phyloP scores from a whole-genome alignment of 2,888 invertebrate genomes.

The Synanthedon tipuliformis region DNA sequence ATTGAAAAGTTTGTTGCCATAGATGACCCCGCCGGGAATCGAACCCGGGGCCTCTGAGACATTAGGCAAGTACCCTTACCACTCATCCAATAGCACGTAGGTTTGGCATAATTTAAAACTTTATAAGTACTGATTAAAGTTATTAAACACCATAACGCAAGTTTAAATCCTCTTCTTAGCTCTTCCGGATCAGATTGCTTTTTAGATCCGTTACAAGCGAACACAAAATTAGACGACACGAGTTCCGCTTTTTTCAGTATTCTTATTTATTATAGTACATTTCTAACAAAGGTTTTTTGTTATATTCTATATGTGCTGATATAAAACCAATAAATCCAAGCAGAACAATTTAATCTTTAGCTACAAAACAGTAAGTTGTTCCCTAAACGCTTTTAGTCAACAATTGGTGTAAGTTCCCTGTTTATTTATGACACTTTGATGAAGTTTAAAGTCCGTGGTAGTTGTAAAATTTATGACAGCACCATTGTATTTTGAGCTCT shows the following conservation, averaged over 20 bases:
- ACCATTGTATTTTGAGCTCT: conserved; percentile 22
- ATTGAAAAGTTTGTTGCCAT: too few species aligned
- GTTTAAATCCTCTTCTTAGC: not conserved
- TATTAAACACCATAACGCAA: too few species aligned
- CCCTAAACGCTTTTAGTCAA: conserved; percentile 15
- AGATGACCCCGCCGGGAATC: too few species aligned
- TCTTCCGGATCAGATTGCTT: conserved; percentile 4
- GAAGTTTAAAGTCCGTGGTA: conserved; percentile 42
- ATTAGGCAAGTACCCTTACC: too few species aligned
- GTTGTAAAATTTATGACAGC: conserved; percentile 35
- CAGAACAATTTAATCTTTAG: conserved; percentile 7
- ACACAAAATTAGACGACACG: conserved; percentile 29
- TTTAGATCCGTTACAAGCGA: conserved; percentile 13
- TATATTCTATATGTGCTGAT: too few species aligned
- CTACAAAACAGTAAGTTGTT: conserved; percentile 8
- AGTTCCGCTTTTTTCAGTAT: conserved; percentile 2
- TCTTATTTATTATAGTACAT: too few species aligned
- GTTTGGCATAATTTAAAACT: too few species aligned
- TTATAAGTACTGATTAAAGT: too few species aligned
- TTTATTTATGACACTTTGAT: conserved; percentile 50
- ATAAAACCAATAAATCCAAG: too few species aligned
- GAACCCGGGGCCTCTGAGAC: too few species aligned
- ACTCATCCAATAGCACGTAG: too few species aligned
- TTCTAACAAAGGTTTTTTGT: too few species aligned
- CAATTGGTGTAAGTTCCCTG: conserved; percentile 21